Evolutionary conservation across 2,888 invertebrate genomes (phyloP), one percentile per base, ranked within the genome.

Genomic region (Brassicogethes aeneus): DNA sequence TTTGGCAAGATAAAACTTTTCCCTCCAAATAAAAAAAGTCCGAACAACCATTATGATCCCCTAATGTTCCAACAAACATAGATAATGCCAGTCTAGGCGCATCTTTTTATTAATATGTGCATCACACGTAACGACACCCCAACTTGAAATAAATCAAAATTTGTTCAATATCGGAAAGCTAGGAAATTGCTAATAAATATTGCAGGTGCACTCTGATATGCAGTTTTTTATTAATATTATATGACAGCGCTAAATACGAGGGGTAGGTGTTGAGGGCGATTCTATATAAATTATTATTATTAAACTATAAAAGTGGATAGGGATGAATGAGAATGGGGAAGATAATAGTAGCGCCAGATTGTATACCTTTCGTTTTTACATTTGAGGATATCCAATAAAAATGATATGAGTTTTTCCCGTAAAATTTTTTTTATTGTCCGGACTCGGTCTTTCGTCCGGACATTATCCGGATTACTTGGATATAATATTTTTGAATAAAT

Each of bases 1-100:
- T 50, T 48, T 45, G 44, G 39, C 39, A 50, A 57, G 59, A 60
- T 60, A 60, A 61, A 62, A 60, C 53, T 59, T 59, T n/a, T 55
- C 51, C 51, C 52, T 52, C 46, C 49, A 56, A 52, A 52, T 52
- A 56, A 55, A 57, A 50, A 59, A 60, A 58, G 55, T 59, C 57
- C 43, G 43, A 57, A 59, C 53, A 55, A 47, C 59, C 58, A 60
- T 61, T 60, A 59, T 50, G 48, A 50, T 48, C 54, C 60, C 53
- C 54, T 58, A 53, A 57, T 56, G 56, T 51, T 56, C 50, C 49
- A 46, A 51, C 50, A 57, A 53, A 53, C 53, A 49, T 44, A 55
- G 57, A 57, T 57, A 60, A 57, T 55, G 54, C 51, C 39, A 42
- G 43, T 46, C 50, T 42, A 46, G 53, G 44, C 46, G 53, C 56